A percentile compares a stretch with the other conserved stretches of the same genome.
phyloP scores from a whole-genome alignment of 2,888 invertebrate genomes.

The Drosophila sordidula region DNA sequence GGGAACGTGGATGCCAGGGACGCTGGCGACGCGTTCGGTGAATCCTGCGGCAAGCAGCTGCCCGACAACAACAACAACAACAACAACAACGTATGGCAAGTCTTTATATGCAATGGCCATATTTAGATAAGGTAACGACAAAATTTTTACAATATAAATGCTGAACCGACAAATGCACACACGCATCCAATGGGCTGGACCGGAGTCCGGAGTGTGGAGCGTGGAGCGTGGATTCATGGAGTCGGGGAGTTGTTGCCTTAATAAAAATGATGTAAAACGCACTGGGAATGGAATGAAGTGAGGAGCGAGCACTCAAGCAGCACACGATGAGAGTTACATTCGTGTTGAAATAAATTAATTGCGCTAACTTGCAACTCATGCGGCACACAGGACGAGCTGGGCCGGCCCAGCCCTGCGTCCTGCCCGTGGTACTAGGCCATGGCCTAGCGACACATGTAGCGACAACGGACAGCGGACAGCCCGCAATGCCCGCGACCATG shows the following conservation, averaged over 20 bases:
- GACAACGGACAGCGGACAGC: constrained; percentile 3
- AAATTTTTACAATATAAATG: constrained; percentile 72
- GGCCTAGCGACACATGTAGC: constrained; percentile 50
- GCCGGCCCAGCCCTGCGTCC: constrained; percentile 8
- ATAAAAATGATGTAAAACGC: constrained; percentile 74
- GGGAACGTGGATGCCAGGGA: constrained; percentile 12
- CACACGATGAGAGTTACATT: constrained; percentile 79
- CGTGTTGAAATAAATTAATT: constrained; percentile 81
- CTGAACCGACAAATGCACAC: constrained; percentile 31
- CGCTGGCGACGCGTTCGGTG: constrained; percentile 9
- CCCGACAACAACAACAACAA: constrained; percentile 26
- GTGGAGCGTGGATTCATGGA: not conserved
- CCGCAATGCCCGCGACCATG: constrained; percentile 14
- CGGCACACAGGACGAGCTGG: constrained; percentile 54
- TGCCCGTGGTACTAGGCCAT: constrained; percentile 43
- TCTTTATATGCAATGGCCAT: constrained; percentile 78
- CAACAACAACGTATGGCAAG: constrained; percentile 51
- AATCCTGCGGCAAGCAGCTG: constrained; percentile 58
- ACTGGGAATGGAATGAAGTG: constrained; percentile 52
- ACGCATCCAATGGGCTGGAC: constrained; percentile 2
- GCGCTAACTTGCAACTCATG: constrained; percentile 81
- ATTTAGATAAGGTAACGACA: constrained; percentile 79
- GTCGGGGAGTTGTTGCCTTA: constrained; percentile 25
- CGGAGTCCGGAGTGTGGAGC: not conserved
- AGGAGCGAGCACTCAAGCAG: constrained; percentile 60